Evolutionary conservation across 2,888 invertebrate species (phyloP).

Genomic region (Sussaba pulchella): DNA sequence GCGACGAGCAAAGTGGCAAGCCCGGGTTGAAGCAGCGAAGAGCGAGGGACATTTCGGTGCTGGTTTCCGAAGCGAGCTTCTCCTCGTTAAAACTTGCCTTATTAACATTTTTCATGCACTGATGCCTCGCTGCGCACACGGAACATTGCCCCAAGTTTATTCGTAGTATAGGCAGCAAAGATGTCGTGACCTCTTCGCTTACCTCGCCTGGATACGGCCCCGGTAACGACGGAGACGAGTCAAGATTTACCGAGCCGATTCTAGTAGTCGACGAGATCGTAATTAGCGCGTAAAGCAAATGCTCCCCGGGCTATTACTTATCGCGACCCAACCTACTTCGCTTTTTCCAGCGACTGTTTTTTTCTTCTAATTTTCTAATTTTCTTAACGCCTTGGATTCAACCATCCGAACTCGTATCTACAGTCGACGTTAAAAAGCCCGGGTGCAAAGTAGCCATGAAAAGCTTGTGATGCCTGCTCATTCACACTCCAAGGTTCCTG

Average conservation of each 20-base stretch:
- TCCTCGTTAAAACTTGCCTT: conserved; percentile 83
- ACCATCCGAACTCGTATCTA: background rate
- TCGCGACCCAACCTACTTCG: conserved; percentile 16
- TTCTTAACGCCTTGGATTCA: background rate
- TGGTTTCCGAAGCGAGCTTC: conserved; percentile 66
- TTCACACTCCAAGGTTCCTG: background rate
- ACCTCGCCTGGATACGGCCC: conserved; percentile 3
- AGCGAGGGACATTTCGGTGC: conserved; percentile 54
- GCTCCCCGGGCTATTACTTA: conserved; percentile 32
- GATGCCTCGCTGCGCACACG: conserved; percentile 75
- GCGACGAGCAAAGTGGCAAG: conserved; percentile 33
- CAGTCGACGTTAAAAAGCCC: no score
- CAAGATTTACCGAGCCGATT: conserved; percentile 58
- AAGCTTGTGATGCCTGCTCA: background rate
- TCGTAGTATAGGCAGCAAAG: conserved; percentile 73
- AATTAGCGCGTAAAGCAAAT: conserved; percentile 59
- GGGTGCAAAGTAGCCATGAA: background rate
- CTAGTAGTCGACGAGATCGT: conserved; percentile 40
- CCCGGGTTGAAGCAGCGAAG: conserved; percentile 36
- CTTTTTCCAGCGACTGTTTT: conserved; percentile 5
- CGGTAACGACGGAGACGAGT: conserved; percentile 41
- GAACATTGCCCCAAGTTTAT: conserved; percentile 78
- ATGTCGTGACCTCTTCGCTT: conserved; percentile 47
- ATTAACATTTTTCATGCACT: conserved; percentile 82
- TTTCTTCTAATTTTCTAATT: conserved; percentile 1